These are phyloP conservation scores for Callorhinus ursinus DNA, from an alignment of 2,113 vertebrate species.

Conservation along the genomic window DNA sequence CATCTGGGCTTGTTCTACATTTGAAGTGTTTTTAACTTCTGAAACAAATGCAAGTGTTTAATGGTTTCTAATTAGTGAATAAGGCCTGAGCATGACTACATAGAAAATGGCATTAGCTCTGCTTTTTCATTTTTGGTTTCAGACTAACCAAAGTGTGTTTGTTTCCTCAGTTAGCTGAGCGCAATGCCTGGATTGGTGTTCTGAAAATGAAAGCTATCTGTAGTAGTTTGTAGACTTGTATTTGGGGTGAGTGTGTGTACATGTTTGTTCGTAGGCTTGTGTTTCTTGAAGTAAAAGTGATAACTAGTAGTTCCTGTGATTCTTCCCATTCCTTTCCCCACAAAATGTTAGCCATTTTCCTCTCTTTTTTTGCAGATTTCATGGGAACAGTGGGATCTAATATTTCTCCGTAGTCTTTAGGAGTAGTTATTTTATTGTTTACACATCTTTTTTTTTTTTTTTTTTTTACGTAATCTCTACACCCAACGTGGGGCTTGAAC, in stretches of 20 bases:
- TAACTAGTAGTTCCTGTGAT: conserved; percentile 1
- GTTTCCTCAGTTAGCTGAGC: not conserved
- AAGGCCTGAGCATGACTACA: not conserved
- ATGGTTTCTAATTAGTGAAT: conserved; percentile 37
- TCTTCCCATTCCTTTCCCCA: not conserved
- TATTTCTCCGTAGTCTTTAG: not conserved
- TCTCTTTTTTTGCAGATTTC: conserved; percentile 18
- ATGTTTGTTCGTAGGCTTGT: not conserved
- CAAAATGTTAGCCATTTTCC: not conserved
- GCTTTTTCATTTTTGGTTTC: conserved; percentile 39
- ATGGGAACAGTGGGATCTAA: not conserved
- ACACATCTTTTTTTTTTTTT: not conserved
- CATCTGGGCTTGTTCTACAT: not conserved
- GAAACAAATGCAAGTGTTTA: conserved; percentile 16
- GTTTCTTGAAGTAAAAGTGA: conserved; percentile 14
- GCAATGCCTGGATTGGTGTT: not conserved
- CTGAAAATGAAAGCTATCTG: conserved; percentile 32
- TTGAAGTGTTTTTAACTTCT: conserved; percentile 39
- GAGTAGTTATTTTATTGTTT: conserved; percentile 34
- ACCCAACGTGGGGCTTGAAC: not conserved
- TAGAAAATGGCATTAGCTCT: conserved; percentile 1
- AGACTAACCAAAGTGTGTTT: conserved; percentile 37
- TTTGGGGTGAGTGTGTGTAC: not conserved
- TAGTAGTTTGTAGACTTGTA: not conserved
- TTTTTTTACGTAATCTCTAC: not conserved